A percentile compares a stretch with the other conserved stretches of the same genome.
Conservation (phyloP, 2,888 invertebrate genomes). For the Empis stercorea region DNA sequence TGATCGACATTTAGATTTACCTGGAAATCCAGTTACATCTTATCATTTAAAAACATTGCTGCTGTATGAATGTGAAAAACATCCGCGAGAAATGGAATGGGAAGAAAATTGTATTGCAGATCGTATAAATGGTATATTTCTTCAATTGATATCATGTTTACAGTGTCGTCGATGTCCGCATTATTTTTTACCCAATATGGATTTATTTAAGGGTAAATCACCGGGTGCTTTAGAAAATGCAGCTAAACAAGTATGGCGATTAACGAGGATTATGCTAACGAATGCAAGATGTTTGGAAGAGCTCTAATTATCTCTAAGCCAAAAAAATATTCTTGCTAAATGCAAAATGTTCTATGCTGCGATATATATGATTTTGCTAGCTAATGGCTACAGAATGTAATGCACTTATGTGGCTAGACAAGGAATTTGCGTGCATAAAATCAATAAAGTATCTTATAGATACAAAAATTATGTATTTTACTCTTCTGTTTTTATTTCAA, state of each 20-base stretch:
- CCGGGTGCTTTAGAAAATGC: constrained; percentile 84
- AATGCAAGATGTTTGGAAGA: constrained; percentile 84
- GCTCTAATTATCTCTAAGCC: constrained; percentile 43
- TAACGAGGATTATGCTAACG: constrained; percentile 82
- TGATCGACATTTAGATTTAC: constrained; percentile 78
- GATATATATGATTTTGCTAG: too few species aligned
- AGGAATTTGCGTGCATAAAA: too few species aligned
- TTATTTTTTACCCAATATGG: constrained; percentile 88
- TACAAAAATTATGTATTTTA: too few species aligned
- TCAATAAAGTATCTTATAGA: too few species aligned
- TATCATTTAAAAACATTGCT: constrained; percentile 86
- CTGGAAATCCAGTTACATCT: constrained; percentile 80
- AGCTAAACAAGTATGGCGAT: constrained; percentile 86
- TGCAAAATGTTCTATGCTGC: too few species aligned
- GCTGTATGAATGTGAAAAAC: constrained; percentile 93
- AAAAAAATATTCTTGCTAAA: too few species aligned
- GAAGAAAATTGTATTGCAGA: constrained; percentile 86
- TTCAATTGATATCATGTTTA: constrained; percentile 88
- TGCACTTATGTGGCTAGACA: too few species aligned
- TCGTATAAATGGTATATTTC: constrained; percentile 83
- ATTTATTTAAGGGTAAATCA: constrained; percentile 86
- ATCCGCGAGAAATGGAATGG: constrained; percentile 89
- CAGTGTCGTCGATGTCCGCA: constrained; percentile 93
- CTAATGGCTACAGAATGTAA: too few species aligned
- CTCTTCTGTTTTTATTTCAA: too few species aligned